Evolutionary conservation across 2,797 vertebrate genomes (phyloP).

Genomic region (Gymnocypris eckloni): DNA sequence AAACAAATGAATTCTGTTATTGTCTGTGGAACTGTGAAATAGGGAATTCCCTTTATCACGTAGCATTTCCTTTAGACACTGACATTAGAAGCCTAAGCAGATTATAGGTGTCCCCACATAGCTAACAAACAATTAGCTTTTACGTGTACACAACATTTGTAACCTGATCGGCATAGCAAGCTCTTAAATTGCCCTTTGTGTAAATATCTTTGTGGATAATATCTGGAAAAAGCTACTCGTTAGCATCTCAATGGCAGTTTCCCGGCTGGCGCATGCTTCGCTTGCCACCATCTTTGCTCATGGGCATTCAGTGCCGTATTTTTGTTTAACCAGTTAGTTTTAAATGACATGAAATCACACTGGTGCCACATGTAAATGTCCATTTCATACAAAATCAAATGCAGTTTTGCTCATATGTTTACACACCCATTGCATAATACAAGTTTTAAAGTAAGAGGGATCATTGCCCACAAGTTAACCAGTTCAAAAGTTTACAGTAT

Average conservation of each 20-base stretch:
- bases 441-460: neutral
- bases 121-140: constrained; percentile 6
- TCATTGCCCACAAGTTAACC: neutral
- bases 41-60: constrained; percentile 49
- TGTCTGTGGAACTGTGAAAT: constrained; percentile 55
- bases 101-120: neutral
- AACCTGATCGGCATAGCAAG: neutral
- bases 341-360: neutral
- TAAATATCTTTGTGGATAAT: neutral
- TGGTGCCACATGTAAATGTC: neutral
- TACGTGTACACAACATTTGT: neutral
- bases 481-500: neutral
- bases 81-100: neutral
- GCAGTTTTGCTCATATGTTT: neutral
- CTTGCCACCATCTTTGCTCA: neutral
- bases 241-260: neutral
- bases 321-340: neutral
- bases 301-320: neutral
- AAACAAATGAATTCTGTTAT: constrained; percentile 62
- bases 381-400: neutral
- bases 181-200: neutral
- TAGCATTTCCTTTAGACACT: constrained; percentile 1
- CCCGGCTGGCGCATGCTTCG: neutral
- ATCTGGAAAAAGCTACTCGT: neutral
- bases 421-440: neutral